Conservation (phyloP, 1,140 invertebrate species). For the Pygmarrhopalites habei region DNA sequence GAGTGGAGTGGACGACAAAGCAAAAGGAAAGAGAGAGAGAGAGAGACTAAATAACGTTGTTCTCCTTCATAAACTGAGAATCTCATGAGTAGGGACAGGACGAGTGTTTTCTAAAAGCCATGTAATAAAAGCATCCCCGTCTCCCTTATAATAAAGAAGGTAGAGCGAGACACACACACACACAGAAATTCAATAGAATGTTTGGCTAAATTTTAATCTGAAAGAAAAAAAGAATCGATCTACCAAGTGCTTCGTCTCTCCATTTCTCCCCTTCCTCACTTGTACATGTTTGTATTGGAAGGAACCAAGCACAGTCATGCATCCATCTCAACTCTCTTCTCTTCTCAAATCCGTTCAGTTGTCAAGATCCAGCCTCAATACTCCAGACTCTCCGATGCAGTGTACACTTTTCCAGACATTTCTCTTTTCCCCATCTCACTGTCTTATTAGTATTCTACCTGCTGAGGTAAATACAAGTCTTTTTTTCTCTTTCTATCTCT, state of each 20-base stretch:
- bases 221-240: slow-evolving; percentile 24
- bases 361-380: background rate
- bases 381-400: background rate
- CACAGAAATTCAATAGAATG: slow-evolving; percentile 17
- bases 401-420: background rate
- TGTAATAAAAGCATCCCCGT: slow-evolving; percentile 8
- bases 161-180: too few relatives aligned
- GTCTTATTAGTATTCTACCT: slow-evolving; percentile 7
- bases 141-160: too few relatives aligned
- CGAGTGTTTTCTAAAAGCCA: slow-evolving; percentile 16
- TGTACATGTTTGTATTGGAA: too few relatives aligned
- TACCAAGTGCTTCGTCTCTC: slow-evolving; percentile 15
- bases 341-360: background rate
- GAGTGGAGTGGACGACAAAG: too few relatives aligned
- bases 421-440: background rate
- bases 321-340: slow-evolving; percentile 6
- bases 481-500: background rate
- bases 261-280: slow-evolving; percentile 3
- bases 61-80: slow-evolving; percentile 21
- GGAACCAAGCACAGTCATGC: too few relatives aligned
- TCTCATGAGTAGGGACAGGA: slow-evolving; percentile 16
- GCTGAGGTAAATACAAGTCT: background rate
- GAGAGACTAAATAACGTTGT: too few relatives aligned
- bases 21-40: too few relatives aligned
- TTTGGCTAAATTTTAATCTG: slow-evolving; percentile 24